These are phyloP conservation scores for Automeris io DNA, from an alignment of 2,888 invertebrate genomes.

Conservation along the genomic window DNA sequence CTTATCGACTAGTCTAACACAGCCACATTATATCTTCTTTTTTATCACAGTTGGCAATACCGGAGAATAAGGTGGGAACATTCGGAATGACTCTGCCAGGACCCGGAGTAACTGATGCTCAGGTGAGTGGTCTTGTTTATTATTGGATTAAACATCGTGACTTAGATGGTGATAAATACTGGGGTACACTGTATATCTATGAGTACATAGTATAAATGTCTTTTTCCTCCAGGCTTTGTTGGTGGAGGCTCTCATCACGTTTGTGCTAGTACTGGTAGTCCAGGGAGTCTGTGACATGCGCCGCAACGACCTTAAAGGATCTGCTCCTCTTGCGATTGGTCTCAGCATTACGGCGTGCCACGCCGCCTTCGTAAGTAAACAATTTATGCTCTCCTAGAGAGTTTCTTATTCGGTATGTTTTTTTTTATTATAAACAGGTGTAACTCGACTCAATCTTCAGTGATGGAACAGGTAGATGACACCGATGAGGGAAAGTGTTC, in stretches of 20 bases:
- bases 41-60: slow-evolving; percentile 37
- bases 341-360: slow-evolving; percentile 91
- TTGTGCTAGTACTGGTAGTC: slow-evolving; percentile 90
- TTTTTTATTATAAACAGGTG: neutral
- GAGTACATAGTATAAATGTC: too few relatives aligned
- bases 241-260: slow-evolving; percentile 90
- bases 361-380: slow-evolving; percentile 88
- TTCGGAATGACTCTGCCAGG: slow-evolving; percentile 57
- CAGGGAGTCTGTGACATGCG: slow-evolving; percentile 90
- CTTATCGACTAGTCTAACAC: too few relatives aligned
- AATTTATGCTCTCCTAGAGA: neutral
- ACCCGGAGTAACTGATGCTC: slow-evolving; percentile 76
- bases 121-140: too few relatives aligned
- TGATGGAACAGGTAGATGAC: too few relatives aligned
- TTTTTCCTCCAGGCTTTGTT: slow-evolving; percentile 80
- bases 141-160: too few relatives aligned
- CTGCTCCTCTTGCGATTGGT: slow-evolving; percentile 92
- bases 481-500: too few relatives aligned
- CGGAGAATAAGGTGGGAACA: slow-evolving; percentile 21
- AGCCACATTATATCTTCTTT: too few relatives aligned
- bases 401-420: too few relatives aligned
- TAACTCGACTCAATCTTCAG: too few relatives aligned
- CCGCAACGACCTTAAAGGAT: slow-evolving; percentile 87
- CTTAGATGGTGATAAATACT: too few relatives aligned
- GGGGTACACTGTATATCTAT: too few relatives aligned